Conservation (phyloP, 2,888 invertebrate genomes). For the Barypeithes pellucidus region DNA sequence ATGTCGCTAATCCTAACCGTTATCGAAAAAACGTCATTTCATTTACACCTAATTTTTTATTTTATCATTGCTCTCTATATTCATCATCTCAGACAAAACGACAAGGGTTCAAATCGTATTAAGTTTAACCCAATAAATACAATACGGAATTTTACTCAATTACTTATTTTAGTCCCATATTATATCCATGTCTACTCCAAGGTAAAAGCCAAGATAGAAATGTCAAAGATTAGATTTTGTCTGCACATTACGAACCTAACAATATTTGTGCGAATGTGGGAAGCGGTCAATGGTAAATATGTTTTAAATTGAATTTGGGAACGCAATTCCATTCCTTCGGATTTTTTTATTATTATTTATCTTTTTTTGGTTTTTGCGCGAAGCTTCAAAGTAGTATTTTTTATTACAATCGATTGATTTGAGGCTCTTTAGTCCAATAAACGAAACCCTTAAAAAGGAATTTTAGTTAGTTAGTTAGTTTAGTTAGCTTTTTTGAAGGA, state of each 20-base stretch:
- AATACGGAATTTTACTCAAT: constrained; percentile 38
- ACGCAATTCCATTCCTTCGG: constrained; percentile 51
- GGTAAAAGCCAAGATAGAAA: constrained; percentile 53
- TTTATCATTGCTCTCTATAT: too few relatives aligned
- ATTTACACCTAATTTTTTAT: too few relatives aligned
- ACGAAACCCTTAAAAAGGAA: too few relatives aligned
- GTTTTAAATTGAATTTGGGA: constrained; percentile 60
- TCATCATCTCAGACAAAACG: neutral
- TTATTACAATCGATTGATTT: neutral
- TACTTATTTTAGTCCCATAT: constrained; percentile 37
- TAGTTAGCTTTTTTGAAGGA: too few relatives aligned
- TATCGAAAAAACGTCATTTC: too few relatives aligned
- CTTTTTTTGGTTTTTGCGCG: constrained; percentile 15
- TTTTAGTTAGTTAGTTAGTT: too few relatives aligned
- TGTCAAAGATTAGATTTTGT: constrained; percentile 60
- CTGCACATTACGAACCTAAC: constrained; percentile 59
- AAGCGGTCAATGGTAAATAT: constrained; percentile 63
- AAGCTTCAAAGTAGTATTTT: neutral
- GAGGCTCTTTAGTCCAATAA: too few relatives aligned
- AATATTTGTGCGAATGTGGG: constrained; percentile 60
- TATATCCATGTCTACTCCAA: constrained; percentile 36
- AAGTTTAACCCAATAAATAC: constrained; percentile 15
- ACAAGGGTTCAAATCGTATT: constrained; percentile 10
- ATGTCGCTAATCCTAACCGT: too few relatives aligned
- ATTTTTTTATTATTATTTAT: constrained; percentile 36